A percentile compares a stretch with the other conserved stretches of the same genome.
These are phyloP conservation scores for Parazoanthus darwini DNA, from an alignment of 92 coral and sea anemone species.

Conservation along the genomic window DNA sequence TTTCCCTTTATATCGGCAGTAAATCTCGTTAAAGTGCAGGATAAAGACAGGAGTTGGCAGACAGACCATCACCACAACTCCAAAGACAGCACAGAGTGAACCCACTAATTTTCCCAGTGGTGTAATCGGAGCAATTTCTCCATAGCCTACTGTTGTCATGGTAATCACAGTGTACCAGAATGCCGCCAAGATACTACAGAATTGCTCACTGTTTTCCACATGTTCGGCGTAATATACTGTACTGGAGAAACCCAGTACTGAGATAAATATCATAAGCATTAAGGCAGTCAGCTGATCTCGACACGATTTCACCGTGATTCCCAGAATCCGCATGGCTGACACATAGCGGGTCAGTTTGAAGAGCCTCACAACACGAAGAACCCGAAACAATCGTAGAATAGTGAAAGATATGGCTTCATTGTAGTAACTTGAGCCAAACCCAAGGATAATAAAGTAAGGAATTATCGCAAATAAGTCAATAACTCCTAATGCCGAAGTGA, in stretches of 20 bases:
- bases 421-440: constrained; percentile 43
- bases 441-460: constrained; percentile 76
- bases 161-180: constrained; percentile 94
- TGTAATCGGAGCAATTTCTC: constrained; percentile 79
- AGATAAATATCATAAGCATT: constrained; percentile 58
- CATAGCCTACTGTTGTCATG: constrained; percentile 98
- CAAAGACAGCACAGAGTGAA: constrained; percentile 82
- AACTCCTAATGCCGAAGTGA: constrained; percentile 70
- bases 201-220: constrained; percentile 61
- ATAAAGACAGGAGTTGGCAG: constrained; percentile 93
- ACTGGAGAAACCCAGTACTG: constrained; percentile 78
- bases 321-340: constrained; percentile 86
- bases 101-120: constrained; percentile 85
- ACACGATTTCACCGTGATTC: constrained; percentile 81
- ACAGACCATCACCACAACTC: constrained; percentile 86
- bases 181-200: constrained; percentile 84
- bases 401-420: constrained; percentile 73
- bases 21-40: constrained; percentile 82
- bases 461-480: constrained; percentile 86
- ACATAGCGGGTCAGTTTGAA: constrained; percentile 90
- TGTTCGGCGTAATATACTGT: constrained; percentile 72
- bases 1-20: constrained; percentile 52
- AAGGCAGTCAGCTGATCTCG: constrained; percentile 78
- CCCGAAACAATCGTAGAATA: constrained; percentile 77
- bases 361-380: constrained; percentile 75